Base-by-base conservation (phyloP, 2,113 vertebrate genomes). In the Antechinus stuartii region DNA sequence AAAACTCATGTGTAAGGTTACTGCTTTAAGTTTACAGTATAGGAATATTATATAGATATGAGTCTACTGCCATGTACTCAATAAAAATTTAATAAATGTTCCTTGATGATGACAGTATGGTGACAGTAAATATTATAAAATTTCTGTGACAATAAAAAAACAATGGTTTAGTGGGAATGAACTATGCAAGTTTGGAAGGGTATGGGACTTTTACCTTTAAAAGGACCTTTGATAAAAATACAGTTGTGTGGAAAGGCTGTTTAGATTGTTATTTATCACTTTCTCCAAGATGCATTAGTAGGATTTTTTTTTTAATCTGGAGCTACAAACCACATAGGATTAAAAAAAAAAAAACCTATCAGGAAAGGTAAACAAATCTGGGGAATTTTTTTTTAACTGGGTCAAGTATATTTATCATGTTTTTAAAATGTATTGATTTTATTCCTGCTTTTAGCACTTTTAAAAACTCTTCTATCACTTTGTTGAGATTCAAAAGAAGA, bases 101-200 rank as follows among this genome's bases (percentile, higher is more conserved):
- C 94, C 93, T 97, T 94, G 93, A 89, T 89, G 68, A 91, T 96
- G 92, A 96, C 3, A 55, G 19, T 94, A 49, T 97, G 89, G 25
- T 94, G 92, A 22, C 50, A 96, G 89, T 92, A 95, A 93, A 97
- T 93, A 94, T 53, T 96, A 96, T 95, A 91, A 91, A 57, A 7
- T 84, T 84, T 84, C n/a, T 84, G n/a, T 42, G n/a, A 19, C 35
- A 84, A 84, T 42, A 49, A 30, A 42, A 42, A 76, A 84, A 8
- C 68, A 8, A n/a, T n/a, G 22, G n/a, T 84, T 84, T 22, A 84
- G n/a, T 42, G 68, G n/a, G n/a, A 84, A 84, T 42, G n/a, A 84
- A 42, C 23, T 42, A 42, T 84, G 68, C 68, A 84, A 84, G 19
- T 23, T 84, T 84, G 35, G 16, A 16, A 19, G 2, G 16, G 68